These are phyloP conservation scores for Rhinoraja longicauda DNA, from an alignment of 2,797 vertebrate genomes.

Conservation along the genomic window DNA sequence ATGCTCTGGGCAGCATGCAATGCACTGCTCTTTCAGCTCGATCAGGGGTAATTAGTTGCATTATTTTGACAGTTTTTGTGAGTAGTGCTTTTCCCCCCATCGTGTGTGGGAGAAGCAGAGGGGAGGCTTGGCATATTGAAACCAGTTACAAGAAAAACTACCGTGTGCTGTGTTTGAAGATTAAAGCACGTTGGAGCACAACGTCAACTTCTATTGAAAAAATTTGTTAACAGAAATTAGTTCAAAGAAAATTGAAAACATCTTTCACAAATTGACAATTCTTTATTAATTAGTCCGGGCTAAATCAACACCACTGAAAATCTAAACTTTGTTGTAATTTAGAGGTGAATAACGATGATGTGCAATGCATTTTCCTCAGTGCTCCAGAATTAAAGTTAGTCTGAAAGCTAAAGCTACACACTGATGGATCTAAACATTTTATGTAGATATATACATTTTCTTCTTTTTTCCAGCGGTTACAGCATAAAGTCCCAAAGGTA, in stretches of 20 bases:
- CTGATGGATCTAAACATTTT: neutral
- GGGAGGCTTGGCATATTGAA: slow-evolving; percentile 42
- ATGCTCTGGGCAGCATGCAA: slow-evolving; percentile 59
- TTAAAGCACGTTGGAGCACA: slow-evolving; percentile 15
- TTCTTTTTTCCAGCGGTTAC: no score
- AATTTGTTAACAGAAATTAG: slow-evolving; percentile 4
- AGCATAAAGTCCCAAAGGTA: neutral
- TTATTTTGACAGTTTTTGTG: slow-evolving; percentile 70
- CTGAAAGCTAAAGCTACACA: neutral
- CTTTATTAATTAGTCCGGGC: neutral
- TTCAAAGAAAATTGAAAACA: slow-evolving; percentile 18
- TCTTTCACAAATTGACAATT: neutral
- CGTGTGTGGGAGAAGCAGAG: slow-evolving; percentile 43
- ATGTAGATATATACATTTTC: no score
- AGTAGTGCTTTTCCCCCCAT: slow-evolving; percentile 50
- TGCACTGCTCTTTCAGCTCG: slow-evolving; percentile 64
- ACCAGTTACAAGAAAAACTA: slow-evolving; percentile 28
- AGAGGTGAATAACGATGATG: neutral
- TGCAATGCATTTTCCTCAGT: neutral
- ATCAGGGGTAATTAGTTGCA: slow-evolving; percentile 69
- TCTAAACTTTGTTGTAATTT: neutral
- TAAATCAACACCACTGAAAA: neutral
- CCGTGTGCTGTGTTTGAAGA: slow-evolving; percentile 29
- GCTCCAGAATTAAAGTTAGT: neutral
- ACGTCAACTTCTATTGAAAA: slow-evolving; percentile 23